Evolutionary conservation across 2,888 invertebrate genomes (phyloP), one percentile per base, ranked within the genome.

Genomic region (Galerucella pusilla): DNA sequence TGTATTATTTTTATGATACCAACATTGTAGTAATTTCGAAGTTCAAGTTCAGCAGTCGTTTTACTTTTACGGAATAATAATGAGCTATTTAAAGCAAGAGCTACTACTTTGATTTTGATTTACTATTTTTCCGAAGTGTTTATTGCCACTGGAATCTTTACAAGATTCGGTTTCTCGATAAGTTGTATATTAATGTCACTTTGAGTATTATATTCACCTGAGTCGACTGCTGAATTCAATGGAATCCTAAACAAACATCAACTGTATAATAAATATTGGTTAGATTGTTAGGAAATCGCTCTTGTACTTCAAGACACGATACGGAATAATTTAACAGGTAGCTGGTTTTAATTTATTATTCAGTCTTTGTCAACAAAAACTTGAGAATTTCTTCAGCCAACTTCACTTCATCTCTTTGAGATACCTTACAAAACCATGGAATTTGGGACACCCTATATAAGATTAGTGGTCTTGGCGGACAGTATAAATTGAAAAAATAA

Each of bases 111-210:
- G 46, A 12, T 57, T 20, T 57, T 65, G 65, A 71, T 71, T 65
- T 71, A 71, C 25, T 20, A 54, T 54, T 70, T 14, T 61, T 42
- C 73, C 64, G 46, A 69, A 65, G 59, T 73, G 45, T 73, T 73
- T 68, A 73, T 63, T 73, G 57, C 64, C 60, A 42, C 46, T 52
- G 20, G 61, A 49, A 59, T 45, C 45, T 65, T 42, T 16, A 69
- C 69, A 59, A 69, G 73, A 73, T 64, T 71, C 20, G 52, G 9
- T 65, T 54, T 59, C 71, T 20, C 57, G 57, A 65, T 71, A 57
- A 71, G 57, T 71, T 42, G 57, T 71, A 12, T 25, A 71, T 65
- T 20, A 57, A 52, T 16, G 45, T 61, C 35, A 46, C 16, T 35
- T 28, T 14, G 35, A 65, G 64, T 46, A 45, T 42, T 65, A 65